These are phyloP conservation scores for Octodon degus DNA, from an alignment of 2,113 vertebrate species.

Conservation along the genomic window DNA sequence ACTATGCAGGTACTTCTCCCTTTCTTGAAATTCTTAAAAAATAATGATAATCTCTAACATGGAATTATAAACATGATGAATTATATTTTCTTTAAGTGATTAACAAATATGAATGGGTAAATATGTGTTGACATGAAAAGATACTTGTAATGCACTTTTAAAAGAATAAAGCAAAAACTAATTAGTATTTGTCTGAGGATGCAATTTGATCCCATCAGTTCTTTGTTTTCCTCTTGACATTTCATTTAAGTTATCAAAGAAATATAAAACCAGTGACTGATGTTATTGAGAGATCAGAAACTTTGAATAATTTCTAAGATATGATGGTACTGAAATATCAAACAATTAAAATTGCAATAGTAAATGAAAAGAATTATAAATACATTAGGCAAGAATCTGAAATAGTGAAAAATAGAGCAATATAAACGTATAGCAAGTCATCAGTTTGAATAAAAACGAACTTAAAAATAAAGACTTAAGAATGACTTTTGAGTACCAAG, in stretches of 20 bases:
- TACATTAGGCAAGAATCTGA: neutral
- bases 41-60: neutral
- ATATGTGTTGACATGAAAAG: slow-evolving; percentile 7
- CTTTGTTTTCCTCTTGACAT: neutral
- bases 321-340: neutral
- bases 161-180: neutral
- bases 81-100: slow-evolving; percentile 16
- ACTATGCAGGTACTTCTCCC: neutral
- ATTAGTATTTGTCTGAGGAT: neutral
- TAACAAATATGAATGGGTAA: slow-evolving; percentile 19
- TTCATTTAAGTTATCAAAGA: neutral
- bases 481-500: neutral
- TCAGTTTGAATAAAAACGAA: neutral
- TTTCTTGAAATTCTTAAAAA: slow-evolving; percentile 32
- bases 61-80: neutral
- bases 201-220: neutral
- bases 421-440: neutral
- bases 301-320: slow-evolving; percentile 5
- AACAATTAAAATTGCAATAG: neutral
- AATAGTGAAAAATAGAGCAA: neutral
- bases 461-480: neutral
- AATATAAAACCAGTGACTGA: neutral
- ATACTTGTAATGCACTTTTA: neutral
- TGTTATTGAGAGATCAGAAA: neutral
- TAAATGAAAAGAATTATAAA: neutral